Base-by-base conservation (phyloP, 2,113 vertebrate genomes). In the Delphinus delphis region DNA sequence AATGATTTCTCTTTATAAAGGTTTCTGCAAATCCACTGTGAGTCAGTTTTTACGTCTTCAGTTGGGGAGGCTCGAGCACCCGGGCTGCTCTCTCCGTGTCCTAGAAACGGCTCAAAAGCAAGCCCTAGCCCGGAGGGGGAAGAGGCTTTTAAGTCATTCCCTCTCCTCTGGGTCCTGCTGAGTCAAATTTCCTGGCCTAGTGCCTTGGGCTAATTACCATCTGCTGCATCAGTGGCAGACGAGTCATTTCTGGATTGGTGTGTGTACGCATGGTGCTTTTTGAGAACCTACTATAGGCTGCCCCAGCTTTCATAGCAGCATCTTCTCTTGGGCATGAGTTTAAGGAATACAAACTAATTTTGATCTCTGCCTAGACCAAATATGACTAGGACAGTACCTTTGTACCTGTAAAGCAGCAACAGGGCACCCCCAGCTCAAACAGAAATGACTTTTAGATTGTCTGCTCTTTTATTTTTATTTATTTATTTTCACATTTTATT, bases 1-100 rank as follows among this genome's bases (percentile, higher is more conserved):
- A 65, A 87, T 47, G 20, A 73, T 65, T 65, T 85, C 10, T 79
- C 25, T 79, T 60, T 53, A 89, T 96, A 97, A 98, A 97, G 50
- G 17, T 77, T 53, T 93, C 96, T 93, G 81, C 91, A 93, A 65
- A 83, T 41, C 65, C 47, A 77, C 23, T n/a, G 6, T 41, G 74
- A 80, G 70, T 95, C 83, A 53, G 13, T 81, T 25, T 92, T 80
- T 85, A 38, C 36, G 5, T 62, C 53, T 83, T 55, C 15, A 83
- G 31, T 1, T n/a, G 44, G 55, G 33, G 55, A 80, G 77, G 33
- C 53, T 80, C 2, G 10, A n/a, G 50, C 10, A 38, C 14, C 68
- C 12, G 8, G 20, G 31, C 28, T n/a, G 33, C 28, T 60, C 25
- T 73, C 31, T 73, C 62, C 41, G n/a, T 20, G 33, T 91, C 77